These are phyloP conservation scores for Subanguina moxae DNA, from an alignment of 1,140 invertebrate species.

Conservation along the genomic window DNA sequence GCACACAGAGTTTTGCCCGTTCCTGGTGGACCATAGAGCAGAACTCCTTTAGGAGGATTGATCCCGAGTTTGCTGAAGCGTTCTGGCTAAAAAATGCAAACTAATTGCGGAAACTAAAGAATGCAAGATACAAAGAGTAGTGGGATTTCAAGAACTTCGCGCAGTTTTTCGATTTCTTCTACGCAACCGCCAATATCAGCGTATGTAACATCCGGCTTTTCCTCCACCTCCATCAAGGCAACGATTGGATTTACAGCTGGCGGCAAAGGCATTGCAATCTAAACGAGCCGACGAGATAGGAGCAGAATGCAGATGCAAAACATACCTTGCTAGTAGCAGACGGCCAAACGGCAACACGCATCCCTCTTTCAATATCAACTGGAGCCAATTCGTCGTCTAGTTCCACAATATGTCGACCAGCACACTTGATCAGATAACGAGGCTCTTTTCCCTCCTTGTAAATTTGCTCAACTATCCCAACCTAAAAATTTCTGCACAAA, in stretches of 20 bases:
- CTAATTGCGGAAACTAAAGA: conserved; percentile 50
- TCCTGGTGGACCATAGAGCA: conserved; percentile 95
- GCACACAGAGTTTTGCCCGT: conserved; percentile 93
- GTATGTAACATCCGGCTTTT: conserved; percentile 99
- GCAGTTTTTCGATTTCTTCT: conserved; percentile 82
- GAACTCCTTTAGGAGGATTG: conserved; percentile 95
- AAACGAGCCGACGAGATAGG: conserved; percentile 68
- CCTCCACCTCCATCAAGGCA: conserved; percentile 99
- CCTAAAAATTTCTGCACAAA: conserved; percentile 61
- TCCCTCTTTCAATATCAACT: conserved; percentile 99
- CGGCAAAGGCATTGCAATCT: conserved; percentile 97
- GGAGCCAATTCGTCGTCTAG: conserved; percentile 96
- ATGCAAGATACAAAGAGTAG: conserved; percentile 91
- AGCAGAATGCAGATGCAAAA: neutral
- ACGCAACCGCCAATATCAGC: conserved; percentile 90
- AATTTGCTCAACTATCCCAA: conserved; percentile 61
- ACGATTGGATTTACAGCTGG: conserved; percentile 99
- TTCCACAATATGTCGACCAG: conserved; percentile 99
- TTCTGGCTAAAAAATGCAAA: conserved; percentile 74
- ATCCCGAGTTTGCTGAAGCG: conserved; percentile 98
- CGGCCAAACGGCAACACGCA: conserved; percentile 93
- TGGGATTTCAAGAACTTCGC: conserved; percentile 98
- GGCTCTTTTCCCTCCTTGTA: conserved; percentile 86
- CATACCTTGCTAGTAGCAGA: conserved; percentile 72
- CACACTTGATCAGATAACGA: conserved; percentile 99